phyloP scores from a whole-genome alignment of 2,797 vertebrate genomes.

The Alcedo quadribrachys region DNA sequence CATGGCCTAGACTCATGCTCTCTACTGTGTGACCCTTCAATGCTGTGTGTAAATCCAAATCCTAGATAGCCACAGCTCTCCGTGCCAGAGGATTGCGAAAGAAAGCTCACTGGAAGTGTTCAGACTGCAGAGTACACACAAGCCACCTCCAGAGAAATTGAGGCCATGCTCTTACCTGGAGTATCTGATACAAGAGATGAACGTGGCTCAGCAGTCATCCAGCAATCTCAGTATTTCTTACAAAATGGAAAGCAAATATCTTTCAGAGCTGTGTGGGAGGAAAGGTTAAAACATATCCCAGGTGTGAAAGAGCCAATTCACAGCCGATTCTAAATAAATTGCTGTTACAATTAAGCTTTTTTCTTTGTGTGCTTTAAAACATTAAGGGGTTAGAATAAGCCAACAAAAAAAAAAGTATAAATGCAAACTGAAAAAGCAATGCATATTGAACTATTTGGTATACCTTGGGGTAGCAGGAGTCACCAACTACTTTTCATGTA shows the following conservation, averaged over 20 bases:
- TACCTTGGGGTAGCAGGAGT: not conserved
- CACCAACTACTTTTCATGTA: too few relatives aligned
- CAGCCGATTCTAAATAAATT: not conserved
- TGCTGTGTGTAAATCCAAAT: not conserved
- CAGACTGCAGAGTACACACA: not conserved
- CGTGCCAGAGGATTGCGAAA: rapidly evolving
- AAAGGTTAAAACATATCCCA: not conserved
- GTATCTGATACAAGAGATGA: rapidly evolving
- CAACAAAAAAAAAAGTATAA: rapidly evolving
- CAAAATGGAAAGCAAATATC: not conserved
- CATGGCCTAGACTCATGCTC: not conserved
- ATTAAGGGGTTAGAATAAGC: not conserved
- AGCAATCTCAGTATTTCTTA: not conserved
- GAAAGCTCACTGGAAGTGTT: not conserved
- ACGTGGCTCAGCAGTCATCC: rapidly evolving
- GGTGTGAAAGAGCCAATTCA: not conserved
- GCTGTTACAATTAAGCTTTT: not conserved
- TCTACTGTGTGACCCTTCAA: not conserved
- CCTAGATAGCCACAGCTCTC: not conserved
- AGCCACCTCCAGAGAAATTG: not conserved
- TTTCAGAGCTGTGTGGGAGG: not conserved
- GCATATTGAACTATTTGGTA: not conserved
- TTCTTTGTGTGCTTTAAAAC: rapidly evolving
- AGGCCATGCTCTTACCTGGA: not conserved
- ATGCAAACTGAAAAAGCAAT: not conserved